Evolutionary conservation across 2,113 vertebrate species (phyloP).

Genomic region (Odobenus rosmarus): DNA sequence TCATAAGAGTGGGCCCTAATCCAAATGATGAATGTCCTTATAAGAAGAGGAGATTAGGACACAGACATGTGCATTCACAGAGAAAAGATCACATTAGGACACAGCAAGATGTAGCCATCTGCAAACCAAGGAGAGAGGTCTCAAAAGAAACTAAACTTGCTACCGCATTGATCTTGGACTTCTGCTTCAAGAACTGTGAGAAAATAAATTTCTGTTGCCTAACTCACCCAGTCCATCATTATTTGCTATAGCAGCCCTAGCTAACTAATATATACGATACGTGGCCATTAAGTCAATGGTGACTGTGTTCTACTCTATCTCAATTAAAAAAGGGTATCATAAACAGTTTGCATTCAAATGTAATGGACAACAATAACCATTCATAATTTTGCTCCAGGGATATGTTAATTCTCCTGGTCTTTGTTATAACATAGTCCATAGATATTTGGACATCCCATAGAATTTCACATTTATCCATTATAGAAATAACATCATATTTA

Average conservation of each 20-base stretch:
- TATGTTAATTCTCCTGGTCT: background rate
- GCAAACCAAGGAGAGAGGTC: background rate
- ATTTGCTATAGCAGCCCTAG: background rate
- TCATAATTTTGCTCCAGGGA: background rate
- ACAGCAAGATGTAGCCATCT: background rate
- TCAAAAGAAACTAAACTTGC: background rate
- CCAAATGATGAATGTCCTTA: background rate
- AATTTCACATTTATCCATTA: background rate
- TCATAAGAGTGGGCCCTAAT: background rate
- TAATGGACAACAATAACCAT: background rate
- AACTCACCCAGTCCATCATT: background rate
- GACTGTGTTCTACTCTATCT: background rate
- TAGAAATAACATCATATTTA: background rate
- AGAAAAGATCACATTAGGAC: background rate
- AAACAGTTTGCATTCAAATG: background rate
- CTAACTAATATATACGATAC: background rate
- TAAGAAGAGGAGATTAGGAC: background rate
- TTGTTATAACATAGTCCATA: background rate
- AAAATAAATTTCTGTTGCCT: background rate
- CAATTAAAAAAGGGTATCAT: background rate
- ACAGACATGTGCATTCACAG: background rate
- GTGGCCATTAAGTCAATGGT: background rate
- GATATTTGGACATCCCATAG: background rate
- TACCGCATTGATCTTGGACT: background rate
- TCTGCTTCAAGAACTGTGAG: background rate